phyloP scores from a whole-genome alignment of 1,140 invertebrate species.

The Diachasmimorpha longicaudata region DNA sequence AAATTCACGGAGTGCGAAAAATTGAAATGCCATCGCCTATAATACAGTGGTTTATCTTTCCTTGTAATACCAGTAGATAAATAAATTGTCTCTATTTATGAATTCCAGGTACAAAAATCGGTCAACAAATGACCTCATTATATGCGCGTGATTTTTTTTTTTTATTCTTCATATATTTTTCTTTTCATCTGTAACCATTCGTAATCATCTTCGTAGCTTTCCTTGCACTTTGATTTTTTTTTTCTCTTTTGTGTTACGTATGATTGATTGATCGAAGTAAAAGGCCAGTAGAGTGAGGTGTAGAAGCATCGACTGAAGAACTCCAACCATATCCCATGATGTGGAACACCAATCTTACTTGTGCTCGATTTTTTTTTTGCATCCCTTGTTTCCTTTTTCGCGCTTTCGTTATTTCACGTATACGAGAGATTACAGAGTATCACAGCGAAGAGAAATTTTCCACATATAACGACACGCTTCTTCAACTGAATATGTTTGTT shows the following conservation, averaged over 20 bases:
- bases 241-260: constrained; percentile 24
- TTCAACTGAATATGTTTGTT: background rate
- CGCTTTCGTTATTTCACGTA: constrained; percentile 17
- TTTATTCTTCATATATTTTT: constrained; percentile 10
- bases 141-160: constrained; percentile 29
- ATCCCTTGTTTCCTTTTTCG: constrained; percentile 28
- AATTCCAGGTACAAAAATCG: constrained; percentile 53
- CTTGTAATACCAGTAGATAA: constrained; percentile 47
- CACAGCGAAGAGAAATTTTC: constrained; percentile 30
- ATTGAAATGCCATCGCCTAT: constrained; percentile 5
- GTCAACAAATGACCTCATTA: constrained; percentile 22
- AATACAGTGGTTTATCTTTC: constrained; percentile 18
- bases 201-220: constrained; percentile 3
- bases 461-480: constrained; percentile 7
- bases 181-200: constrained; percentile 17
- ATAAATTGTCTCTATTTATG: constrained; percentile 47
- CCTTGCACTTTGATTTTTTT: constrained; percentile 28
- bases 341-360: background rate
- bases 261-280: constrained; percentile 25
- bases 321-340: background rate
- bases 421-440: constrained; percentile 27
- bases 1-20: background rate
- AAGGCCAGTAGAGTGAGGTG: constrained; percentile 13
- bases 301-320: constrained; percentile 2
- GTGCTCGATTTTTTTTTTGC: constrained; percentile 17